Percentiles rank a stretch among this genome's conserved stretches.
These are phyloP conservation scores for Cardinalis cardinalis DNA, from an alignment of 2,113 vertebrate genomes.

Conservation along the genomic window DNA sequence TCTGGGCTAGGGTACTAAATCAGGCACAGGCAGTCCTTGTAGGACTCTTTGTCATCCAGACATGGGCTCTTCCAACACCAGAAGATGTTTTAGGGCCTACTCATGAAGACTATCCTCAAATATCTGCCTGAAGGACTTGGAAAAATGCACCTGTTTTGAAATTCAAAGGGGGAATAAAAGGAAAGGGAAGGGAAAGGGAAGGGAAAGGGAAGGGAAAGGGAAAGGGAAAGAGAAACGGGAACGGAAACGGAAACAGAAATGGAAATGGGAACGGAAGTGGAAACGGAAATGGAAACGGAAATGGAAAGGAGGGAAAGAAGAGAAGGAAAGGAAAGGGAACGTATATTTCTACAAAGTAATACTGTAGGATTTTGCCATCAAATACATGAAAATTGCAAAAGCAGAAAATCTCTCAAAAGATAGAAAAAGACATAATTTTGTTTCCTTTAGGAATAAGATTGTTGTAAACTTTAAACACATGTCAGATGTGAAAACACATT, in stretches of 20 bases:
- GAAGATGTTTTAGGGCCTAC: neutral
- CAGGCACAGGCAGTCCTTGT: neutral
- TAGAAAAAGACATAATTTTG: neutral
- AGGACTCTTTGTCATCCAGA: neutral
- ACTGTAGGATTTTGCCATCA: neutral
- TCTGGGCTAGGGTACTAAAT: neutral
- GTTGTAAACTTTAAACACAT: neutral
- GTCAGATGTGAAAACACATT: neutral
- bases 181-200: neutral
- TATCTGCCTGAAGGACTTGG: neutral
- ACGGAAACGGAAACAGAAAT: no score
- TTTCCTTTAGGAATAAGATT: neutral
- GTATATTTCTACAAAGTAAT: neutral
- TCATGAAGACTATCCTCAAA: neutral
- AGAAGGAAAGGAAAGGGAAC: no score
- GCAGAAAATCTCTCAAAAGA: neutral
- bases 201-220: no score
- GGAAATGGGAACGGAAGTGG: rapidly evolving
- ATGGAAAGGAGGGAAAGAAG: rapidly evolving
- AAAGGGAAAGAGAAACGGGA: no score
- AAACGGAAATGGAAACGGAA: neutral
- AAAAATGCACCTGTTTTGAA: neutral
- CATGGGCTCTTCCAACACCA: neutral
- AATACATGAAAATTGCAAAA: neutral
- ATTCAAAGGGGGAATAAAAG: neutral